These are phyloP conservation scores for Poeciliopsis retropinna DNA, from an alignment of 2,113 vertebrate genomes.

Conservation along the genomic window DNA sequence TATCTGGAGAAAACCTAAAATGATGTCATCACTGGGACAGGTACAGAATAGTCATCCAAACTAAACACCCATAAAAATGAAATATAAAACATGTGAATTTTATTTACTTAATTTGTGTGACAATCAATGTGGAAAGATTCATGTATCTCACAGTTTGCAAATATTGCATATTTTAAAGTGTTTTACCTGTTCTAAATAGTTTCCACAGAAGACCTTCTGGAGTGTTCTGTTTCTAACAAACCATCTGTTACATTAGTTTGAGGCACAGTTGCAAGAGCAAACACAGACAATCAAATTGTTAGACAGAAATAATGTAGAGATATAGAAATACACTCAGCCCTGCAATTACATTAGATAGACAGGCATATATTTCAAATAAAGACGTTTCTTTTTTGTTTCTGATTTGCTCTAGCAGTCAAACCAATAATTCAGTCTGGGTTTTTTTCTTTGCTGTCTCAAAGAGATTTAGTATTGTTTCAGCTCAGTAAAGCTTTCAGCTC, in stretches of 20 bases:
- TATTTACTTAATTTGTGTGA: not conserved
- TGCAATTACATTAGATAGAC: slow-evolving; percentile 36
- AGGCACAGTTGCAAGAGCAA: slow-evolving; percentile 3
- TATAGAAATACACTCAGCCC: slow-evolving; percentile 17
- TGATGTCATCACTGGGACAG: not conserved
- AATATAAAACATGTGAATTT: not conserved
- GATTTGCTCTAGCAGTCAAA: slow-evolving; percentile 10
- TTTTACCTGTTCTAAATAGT: not conserved
- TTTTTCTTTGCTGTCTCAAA: slow-evolving; percentile 40
- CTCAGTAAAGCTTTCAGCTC: slow-evolving; percentile 42
- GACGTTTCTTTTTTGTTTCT: not conserved
- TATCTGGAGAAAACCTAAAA: not conserved
- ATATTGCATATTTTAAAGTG: not conserved
- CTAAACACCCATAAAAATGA: not conserved
- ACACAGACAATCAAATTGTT: slow-evolving; percentile 14
- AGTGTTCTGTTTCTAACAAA: not conserved
- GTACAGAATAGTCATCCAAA: not conserved
- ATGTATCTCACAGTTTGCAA: not conserved
- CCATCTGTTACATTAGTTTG: not conserved
- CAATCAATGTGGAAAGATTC: not conserved
- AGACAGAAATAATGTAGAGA: slow-evolving; percentile 6
- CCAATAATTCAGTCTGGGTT: slow-evolving; percentile 24
- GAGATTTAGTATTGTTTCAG: slow-evolving; percentile 39
- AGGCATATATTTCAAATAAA: slow-evolving; percentile 41
- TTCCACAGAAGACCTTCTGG: not conserved